Conservation (phyloP, 2,797 vertebrate genomes). For the Poeciliopsis gracilis region DNA sequence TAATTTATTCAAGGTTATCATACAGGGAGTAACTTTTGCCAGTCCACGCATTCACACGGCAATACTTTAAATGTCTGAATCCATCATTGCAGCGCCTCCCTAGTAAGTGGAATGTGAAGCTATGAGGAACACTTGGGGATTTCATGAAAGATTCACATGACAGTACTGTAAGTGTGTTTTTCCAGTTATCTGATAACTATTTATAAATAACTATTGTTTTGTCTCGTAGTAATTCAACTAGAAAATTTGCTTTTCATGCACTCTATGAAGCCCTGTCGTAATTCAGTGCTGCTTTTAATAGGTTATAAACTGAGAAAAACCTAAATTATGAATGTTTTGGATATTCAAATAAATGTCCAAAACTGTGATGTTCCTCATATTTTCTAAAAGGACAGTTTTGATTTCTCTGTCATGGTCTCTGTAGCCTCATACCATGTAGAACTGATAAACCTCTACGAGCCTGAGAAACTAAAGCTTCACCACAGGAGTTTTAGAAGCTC, state of each 20-base stretch:
- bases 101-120: background rate
- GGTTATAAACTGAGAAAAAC: background rate
- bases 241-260: background rate
- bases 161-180: constrained; percentile 6
- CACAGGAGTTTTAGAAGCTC: constrained; percentile 46
- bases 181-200: background rate
- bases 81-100: background rate
- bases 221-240: background rate
- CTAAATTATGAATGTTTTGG: background rate
- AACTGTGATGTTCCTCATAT: background rate
- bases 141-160: background rate
- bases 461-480: constrained; percentile 42
- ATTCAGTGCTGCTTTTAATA: background rate
- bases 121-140: background rate
- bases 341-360: background rate
- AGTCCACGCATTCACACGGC: background rate
- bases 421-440: background rate
- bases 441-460: constrained; percentile 46
- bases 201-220: background rate
- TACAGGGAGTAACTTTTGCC: background rate
- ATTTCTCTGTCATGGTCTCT: background rate
- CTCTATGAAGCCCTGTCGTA: background rate
- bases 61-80: background rate
- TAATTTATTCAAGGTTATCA: background rate
- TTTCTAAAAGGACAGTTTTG: background rate